These are phyloP conservation scores for Poeciliopsis turrubarensis DNA, from an alignment of 2,113 vertebrate genomes.

Conservation along the genomic window DNA sequence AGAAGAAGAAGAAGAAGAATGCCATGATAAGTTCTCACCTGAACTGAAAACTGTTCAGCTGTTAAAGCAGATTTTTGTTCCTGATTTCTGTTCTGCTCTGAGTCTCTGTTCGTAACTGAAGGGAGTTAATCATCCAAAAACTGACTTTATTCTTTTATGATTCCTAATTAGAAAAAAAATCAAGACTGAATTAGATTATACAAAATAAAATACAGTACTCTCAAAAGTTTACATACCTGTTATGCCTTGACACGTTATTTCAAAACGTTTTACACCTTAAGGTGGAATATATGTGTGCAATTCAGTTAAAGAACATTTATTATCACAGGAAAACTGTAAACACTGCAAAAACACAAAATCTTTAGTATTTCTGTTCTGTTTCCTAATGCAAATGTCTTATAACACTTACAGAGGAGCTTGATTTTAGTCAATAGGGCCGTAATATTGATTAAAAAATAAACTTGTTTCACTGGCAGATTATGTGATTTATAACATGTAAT, in stretches of 20 bases:
- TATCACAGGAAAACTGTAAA: no score
- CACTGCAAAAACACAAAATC: no score
- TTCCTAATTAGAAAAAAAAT: no score
- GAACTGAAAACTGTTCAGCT: background rate
- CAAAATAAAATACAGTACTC: background rate
- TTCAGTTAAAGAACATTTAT: background rate
- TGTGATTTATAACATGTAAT: no score
- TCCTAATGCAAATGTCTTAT: no score
- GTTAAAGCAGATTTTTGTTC: constrained; percentile 1
- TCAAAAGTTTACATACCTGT: background rate
- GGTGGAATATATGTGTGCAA: background rate
- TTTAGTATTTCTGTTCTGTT: no score
- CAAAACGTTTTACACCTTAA: no score
- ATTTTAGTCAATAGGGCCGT: no score
- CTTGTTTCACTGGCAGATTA: no score
- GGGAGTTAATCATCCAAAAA: background rate
- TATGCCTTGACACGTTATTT: background rate
- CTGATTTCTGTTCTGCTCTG: background rate
- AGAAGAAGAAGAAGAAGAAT: background rate
- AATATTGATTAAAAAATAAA: no score
- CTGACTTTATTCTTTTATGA: no score
- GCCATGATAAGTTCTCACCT: background rate
- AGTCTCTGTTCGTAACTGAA: background rate
- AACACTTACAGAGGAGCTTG: no score
- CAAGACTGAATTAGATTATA: background rate